phyloP scores from a whole-genome alignment of 1,140 invertebrate species.

The Ectropis grisescens region DNA sequence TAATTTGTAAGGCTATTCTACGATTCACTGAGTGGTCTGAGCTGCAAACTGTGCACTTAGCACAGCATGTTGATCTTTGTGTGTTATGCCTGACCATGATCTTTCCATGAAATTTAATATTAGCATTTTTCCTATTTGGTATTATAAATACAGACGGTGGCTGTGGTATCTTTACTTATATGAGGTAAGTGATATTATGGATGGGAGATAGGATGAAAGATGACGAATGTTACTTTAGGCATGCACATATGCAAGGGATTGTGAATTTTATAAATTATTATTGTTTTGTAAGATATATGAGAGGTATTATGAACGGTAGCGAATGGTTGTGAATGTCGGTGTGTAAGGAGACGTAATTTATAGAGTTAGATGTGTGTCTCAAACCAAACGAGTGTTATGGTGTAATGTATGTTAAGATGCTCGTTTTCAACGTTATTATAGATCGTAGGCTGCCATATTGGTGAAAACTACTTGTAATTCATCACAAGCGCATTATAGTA shows the following conservation, averaged over 20 bases:
- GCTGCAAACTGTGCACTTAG: constrained; percentile 39
- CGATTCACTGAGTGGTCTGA: constrained; percentile 7
- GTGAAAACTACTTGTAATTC: constrained; percentile 48
- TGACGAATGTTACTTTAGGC: constrained; percentile 65
- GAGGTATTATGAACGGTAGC: constrained; percentile 35
- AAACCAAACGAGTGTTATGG: constrained; percentile 46
- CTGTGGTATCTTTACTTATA: constrained; percentile 68
- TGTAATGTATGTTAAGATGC: constrained; percentile 44
- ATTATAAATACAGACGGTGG: constrained; percentile 69
- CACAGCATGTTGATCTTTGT: constrained; percentile 30
- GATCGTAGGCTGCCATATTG: constrained; percentile 62
- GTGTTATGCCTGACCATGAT: constrained; percentile 48
- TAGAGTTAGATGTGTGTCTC: constrained; percentile 53
- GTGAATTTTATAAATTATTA: constrained; percentile 66
- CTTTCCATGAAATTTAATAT: constrained; percentile 55
- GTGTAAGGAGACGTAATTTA: constrained; percentile 51
- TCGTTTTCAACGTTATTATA: constrained; percentile 36
- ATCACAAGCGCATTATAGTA: constrained; percentile 24
- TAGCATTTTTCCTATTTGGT: constrained; percentile 67
- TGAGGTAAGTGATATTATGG: constrained; percentile 46
- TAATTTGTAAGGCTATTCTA: constrained; percentile 1
- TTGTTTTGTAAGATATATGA: constrained; percentile 56
- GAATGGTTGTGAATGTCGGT: constrained; percentile 37
- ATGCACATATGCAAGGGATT: constrained; percentile 68
- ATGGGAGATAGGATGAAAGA: constrained; percentile 43